These are phyloP conservation scores for Oreortyx pictus DNA, from an alignment of 2,797 vertebrate species.

Conservation along the genomic window DNA sequence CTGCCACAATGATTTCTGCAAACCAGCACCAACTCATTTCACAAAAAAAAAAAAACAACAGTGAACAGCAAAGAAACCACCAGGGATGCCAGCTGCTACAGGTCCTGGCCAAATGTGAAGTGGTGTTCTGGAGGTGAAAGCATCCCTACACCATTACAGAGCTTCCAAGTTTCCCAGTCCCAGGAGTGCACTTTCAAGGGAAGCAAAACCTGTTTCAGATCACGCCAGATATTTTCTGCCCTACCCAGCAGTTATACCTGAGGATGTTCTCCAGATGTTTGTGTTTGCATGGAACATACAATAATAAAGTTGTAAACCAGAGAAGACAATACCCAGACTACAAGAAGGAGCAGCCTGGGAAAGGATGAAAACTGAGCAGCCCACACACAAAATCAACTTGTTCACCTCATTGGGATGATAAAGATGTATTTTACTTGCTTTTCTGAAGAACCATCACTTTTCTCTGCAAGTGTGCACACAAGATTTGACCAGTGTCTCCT, in stretches of 20 bases:
- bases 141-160: constrained; percentile 15
- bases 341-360: constrained; percentile 12
- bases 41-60: not conserved
- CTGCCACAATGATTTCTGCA: not conserved
- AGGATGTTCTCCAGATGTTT: constrained; percentile 81
- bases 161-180: constrained; percentile 36
- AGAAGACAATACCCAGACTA: constrained; percentile 60
- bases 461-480: not conserved
- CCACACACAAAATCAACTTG: constrained; percentile 11
- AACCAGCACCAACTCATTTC: not conserved
- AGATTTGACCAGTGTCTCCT: not conserved
- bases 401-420: not conserved
- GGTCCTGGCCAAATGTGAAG: constrained; percentile 12
- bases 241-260: constrained; percentile 75
- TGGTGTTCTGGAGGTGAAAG: constrained; percentile 50
- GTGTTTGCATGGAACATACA: constrained; percentile 61
- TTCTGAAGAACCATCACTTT: constrained; percentile 23
- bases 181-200: constrained; percentile 5
- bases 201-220: constrained; percentile 65
- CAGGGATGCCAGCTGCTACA: not conserved
- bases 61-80: constrained; percentile 18
- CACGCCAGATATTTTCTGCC: constrained; percentile 39
- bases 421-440: constrained; percentile 12
- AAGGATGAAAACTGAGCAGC: constrained; percentile 24
- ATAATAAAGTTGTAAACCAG: constrained; percentile 76